Base-by-base conservation (phyloP, 2,888 invertebrate genomes). In the Sarcophaga rosellei region DNA sequence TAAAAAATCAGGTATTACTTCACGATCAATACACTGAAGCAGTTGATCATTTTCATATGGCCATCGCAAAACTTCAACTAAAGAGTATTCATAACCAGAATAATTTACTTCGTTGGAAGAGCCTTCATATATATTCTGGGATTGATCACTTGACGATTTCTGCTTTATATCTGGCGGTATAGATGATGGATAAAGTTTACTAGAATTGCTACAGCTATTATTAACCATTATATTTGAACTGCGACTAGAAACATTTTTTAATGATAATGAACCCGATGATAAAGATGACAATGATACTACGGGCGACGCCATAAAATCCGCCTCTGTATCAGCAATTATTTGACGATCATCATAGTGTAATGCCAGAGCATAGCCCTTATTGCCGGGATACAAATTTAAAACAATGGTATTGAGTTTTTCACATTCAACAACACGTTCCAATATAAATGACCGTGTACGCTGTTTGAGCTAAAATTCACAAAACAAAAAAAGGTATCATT, bases 31-130 rank as follows among this genome's bases (percentile, higher is more conserved):
- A 92, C 97, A 97, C 91, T 96, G 96, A 89, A 98, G 94, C 87
- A 98, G 93, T 91, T 97, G 96, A 91, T 98, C 97, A 93, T 97
- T 97, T 93, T 98, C 97, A 92, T 98, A 98, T 90, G 97, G 97
- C 96, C 96, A 96, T 91, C 96, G 94, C 90, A 96, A 95, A 87
- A 96, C 96, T 94, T 97, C 96, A 92, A 96, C 94, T 91, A 96
- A 94, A 88, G 95, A 95, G 90, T 95, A 95, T 89, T 96, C 96
- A 53, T 88, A 88, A 53, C 87, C 88, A 21, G 74, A 78, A 68
- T 53, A 21, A 61, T n/a, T 10, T 8, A 70, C 66, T 15, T 83
- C 86, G 59, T 63, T 47, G 17, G 74, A 59, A 21, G 80, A 70
- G 53, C 35, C 47, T 23, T 86, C 86, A 17, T n/a, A 63, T 57